Percentiles rank a stretch among this genome's conserved stretches.
phyloP scores from a whole-genome alignment of 2,113 vertebrate species.

The Nesogale talazaci region DNA sequence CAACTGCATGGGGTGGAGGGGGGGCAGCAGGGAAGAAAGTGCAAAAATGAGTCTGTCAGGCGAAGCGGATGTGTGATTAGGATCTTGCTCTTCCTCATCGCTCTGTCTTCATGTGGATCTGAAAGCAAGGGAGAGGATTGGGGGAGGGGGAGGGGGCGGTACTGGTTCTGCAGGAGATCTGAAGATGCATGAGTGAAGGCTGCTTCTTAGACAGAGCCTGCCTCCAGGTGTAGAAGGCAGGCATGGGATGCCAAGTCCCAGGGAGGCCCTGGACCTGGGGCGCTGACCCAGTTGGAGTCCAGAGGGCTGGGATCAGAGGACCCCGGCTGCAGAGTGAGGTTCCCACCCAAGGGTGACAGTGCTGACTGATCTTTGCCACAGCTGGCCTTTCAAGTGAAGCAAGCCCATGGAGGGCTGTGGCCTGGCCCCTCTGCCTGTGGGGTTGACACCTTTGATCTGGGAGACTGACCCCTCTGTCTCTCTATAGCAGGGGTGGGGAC shows the following conservation, averaged over 20 bases:
- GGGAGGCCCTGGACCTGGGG: background rate
- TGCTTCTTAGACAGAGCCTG: background rate
- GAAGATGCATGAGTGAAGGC: slow-evolving; percentile 1
- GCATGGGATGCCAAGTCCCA: background rate
- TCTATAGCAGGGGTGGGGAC: no score
- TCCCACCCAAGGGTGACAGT: background rate
- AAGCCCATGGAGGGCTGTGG: background rate
- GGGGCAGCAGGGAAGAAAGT: background rate
- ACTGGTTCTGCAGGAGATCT: slow-evolving; percentile 10
- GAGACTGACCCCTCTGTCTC: background rate
- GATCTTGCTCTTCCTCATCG: slow-evolving; percentile 9
- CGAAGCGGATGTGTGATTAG: background rate
- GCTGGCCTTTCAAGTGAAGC: background rate
- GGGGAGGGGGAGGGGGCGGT: background rate
- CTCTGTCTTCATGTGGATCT: background rate
- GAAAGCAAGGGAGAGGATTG: background rate
- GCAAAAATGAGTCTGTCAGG: background rate
- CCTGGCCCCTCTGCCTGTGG: background rate
- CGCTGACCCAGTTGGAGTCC: background rate
- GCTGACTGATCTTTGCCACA: background rate
- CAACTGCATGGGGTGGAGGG: background rate
- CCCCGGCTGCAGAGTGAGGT: background rate
- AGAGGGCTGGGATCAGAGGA: background rate
- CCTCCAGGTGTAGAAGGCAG: background rate
- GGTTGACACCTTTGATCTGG: background rate